Percentiles rank a stretch among this genome's conserved stretches.
These are phyloP conservation scores for Erebia aethiops DNA, from an alignment of 2,888 invertebrate genomes.

Conservation along the genomic window DNA sequence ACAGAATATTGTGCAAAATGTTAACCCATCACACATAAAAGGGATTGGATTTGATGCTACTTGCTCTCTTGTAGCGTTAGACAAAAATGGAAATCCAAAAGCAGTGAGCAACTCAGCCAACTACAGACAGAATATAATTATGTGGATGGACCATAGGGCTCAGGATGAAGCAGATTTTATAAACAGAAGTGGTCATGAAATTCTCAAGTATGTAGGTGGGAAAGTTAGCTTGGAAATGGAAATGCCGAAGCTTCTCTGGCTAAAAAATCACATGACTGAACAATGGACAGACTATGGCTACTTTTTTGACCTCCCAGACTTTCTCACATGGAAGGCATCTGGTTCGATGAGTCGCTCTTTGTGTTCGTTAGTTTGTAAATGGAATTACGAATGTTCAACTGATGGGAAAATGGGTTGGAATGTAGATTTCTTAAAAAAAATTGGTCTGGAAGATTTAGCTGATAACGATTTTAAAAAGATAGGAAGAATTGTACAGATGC, in stretches of 20 bases:
- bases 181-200: constrained; percentile 88
- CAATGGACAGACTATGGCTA: constrained; percentile 88
- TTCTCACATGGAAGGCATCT: constrained; percentile 96
- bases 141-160: constrained; percentile 97
- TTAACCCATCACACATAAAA: constrained; percentile 84
- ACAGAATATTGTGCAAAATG: constrained; percentile 84
- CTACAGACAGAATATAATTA: constrained; percentile 90
- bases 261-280: constrained; percentile 88
- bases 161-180: constrained; percentile 90
- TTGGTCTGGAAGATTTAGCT: constrained; percentile 89
- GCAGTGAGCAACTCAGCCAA: constrained; percentile 86
- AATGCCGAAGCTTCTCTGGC: constrained; percentile 96
- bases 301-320: constrained; percentile 97
- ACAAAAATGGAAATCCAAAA: constrained; percentile 86
- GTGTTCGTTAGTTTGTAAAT: constrained; percentile 97
- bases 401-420: constrained; percentile 87
- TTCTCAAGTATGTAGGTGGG: constrained; percentile 94
- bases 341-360: constrained; percentile 89
- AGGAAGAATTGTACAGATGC: constrained; percentile 86
- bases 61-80: constrained; percentile 94
- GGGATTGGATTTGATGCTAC: constrained; percentile 98
- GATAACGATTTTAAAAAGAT: constrained; percentile 87
- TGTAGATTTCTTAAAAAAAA: constrained; percentile 85
- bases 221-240: constrained; percentile 98
- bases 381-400: constrained; percentile 91